Conservation (phyloP, 2,888 invertebrate species). For the Dryadula phaetusa region DNA sequence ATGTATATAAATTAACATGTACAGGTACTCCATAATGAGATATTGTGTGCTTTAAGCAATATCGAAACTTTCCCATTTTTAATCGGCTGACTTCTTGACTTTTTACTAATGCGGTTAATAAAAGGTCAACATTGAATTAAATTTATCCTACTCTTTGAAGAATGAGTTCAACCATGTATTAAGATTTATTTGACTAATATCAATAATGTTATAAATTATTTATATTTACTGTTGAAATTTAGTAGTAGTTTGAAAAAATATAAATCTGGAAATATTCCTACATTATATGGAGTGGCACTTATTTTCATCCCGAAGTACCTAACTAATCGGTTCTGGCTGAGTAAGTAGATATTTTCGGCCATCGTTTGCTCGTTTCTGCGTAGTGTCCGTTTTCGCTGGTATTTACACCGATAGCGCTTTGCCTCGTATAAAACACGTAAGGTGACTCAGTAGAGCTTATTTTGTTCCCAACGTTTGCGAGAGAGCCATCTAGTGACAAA, state of each 20-base stretch:
- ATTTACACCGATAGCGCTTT: conserved; percentile 72
- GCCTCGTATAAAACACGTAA: conserved; percentile 82
- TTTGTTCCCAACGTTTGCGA: conserved; percentile 78
- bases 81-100: conserved; percentile 23
- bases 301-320: conserved; percentile 55
- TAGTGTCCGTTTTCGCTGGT: conserved; percentile 75
- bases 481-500: conserved; percentile 81
- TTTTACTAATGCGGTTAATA: conserved; percentile 30
- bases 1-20: too few relatives aligned
- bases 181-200: conserved; percentile 7
- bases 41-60: too few relatives aligned
- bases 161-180: conserved; percentile 12
- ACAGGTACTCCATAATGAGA: too few relatives aligned
- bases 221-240: neutral
- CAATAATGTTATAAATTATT: neutral
- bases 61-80: conserved; percentile 9
- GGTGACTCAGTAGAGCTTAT: conserved; percentile 78
- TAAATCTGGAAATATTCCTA: neutral
- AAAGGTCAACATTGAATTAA: conserved; percentile 28
- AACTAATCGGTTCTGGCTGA: conserved; percentile 60
- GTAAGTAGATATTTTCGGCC: conserved; percentile 78
- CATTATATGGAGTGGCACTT: conserved; percentile 40
- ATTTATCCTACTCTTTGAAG: conserved; percentile 11
- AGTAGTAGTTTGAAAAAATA: neutral
- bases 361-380: conserved; percentile 70